Evolutionary conservation across 2,888 invertebrate genomes (phyloP).

Genomic region (Andrena camellia): DNA sequence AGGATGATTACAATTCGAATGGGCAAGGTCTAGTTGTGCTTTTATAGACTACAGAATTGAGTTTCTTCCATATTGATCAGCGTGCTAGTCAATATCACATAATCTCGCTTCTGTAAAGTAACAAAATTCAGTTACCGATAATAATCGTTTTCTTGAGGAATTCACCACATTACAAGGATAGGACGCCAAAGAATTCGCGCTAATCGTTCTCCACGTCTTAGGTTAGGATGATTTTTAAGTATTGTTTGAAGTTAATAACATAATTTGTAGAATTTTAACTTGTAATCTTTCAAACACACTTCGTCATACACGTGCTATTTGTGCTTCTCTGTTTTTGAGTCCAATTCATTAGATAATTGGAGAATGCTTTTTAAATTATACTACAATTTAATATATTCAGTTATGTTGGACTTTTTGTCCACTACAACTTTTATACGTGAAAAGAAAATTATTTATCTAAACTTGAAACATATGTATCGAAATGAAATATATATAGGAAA

Average conservation of each 20-base stretch:
- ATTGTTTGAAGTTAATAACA: slow-evolving; percentile 45
- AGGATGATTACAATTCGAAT: slow-evolving; percentile 47
- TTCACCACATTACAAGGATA: slow-evolving; percentile 33
- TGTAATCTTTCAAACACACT: not conserved
- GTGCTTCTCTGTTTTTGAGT: not conserved
- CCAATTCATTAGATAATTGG: not conserved
- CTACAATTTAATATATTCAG: not conserved
- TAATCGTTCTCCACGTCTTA: slow-evolving; percentile 57
- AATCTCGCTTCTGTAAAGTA: slow-evolving; percentile 25
- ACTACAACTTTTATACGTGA: not conserved
- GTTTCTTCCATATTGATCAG: slow-evolving; percentile 70
- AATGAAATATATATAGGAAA: too few species aligned
- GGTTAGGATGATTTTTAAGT: slow-evolving; percentile 61
- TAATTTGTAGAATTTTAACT: slow-evolving; percentile 8
- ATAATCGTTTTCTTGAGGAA: slow-evolving; percentile 22
- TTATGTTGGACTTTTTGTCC: not conserved
- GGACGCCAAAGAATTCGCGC: slow-evolving; percentile 37
- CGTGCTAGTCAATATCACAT: slow-evolving; percentile 36
- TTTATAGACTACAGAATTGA: slow-evolving; percentile 64
- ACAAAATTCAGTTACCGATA: slow-evolving; percentile 33
- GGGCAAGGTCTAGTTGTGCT: slow-evolving; percentile 61
- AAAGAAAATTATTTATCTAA: not conserved
- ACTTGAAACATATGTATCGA: not conserved
- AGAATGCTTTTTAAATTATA: not conserved
- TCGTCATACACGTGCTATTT: not conserved